phyloP scores from a whole-genome alignment of 2,888 invertebrate species.

The Emmelina monodactyla region DNA sequence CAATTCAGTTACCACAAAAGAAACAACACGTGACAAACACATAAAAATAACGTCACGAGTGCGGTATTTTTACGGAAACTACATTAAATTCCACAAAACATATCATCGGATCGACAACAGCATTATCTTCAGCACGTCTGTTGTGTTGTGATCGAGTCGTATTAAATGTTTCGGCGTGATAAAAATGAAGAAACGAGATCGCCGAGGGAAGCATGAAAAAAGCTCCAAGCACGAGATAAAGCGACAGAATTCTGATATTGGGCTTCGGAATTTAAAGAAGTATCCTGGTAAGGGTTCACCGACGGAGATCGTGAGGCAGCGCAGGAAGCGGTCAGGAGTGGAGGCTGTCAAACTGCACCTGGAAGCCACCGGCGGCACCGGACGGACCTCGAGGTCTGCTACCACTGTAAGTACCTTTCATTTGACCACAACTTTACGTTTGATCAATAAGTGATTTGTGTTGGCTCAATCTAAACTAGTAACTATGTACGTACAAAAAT shows the following conservation, averaged over 20 bases:
- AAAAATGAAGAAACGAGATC: slow-evolving; percentile 49
- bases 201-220: slow-evolving; percentile 27
- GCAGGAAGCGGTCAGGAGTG: slow-evolving; percentile 45
- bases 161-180: slow-evolving; percentile 3
- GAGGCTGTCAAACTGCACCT: slow-evolving; percentile 55
- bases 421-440: too few relatives aligned
- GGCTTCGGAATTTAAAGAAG: not conserved
- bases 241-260: slow-evolving; percentile 21
- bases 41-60: too few relatives aligned
- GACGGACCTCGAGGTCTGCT: slow-evolving; percentile 54
- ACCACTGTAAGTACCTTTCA: slow-evolving; percentile 37
- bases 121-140: too few relatives aligned
- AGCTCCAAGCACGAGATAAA: slow-evolving; percentile 23
- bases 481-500: too few relatives aligned
- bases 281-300: not conserved
- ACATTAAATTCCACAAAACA: too few relatives aligned
- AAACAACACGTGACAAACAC: too few relatives aligned
- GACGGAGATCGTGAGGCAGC: slow-evolving; percentile 20
- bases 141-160: slow-evolving; percentile 8
- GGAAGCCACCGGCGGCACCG: slow-evolving; percentile 43
- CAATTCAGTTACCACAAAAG: too few relatives aligned
- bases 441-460: too few relatives aligned
- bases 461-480: too few relatives aligned
- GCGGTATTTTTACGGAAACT: too few relatives aligned
- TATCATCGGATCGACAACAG: too few relatives aligned